These are phyloP conservation scores for Philaethria dido DNA, from an alignment of 2,888 invertebrate species.

Conservation along the genomic window DNA sequence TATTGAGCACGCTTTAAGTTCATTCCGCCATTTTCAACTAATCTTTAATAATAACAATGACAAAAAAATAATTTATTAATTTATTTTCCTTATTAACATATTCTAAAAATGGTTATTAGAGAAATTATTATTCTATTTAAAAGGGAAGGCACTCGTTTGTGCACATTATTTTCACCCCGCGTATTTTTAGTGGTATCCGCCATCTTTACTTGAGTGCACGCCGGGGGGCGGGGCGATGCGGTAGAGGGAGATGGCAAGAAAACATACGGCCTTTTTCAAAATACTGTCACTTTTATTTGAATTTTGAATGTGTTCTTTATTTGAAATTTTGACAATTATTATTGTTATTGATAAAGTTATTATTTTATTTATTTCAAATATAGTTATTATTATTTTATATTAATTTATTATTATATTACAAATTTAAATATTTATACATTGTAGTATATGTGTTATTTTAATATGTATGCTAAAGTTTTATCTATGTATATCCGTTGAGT, in stretches of 20 bases:
- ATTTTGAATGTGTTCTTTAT: background rate
- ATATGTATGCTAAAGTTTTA: too few relatives aligned
- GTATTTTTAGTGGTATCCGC: conserved; percentile 60
- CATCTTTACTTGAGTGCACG: conserved; percentile 79
- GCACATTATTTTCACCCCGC: conserved; percentile 43
- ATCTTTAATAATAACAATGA: too few relatives aligned
- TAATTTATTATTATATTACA: background rate
- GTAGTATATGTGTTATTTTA: too few relatives aligned
- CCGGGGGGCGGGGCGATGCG: conserved; percentile 62
- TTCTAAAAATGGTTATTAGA: background rate
- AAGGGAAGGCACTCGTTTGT: conserved; percentile 13
- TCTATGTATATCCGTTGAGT: too few relatives aligned
- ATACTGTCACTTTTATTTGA: conserved; percentile 4
- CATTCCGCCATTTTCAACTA: background rate
- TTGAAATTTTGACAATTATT: too few relatives aligned
- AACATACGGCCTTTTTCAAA: conserved; percentile 46
- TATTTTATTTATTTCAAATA: background rate
- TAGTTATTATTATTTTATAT: background rate
- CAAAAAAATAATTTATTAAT: background rate
- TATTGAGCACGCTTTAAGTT: too few relatives aligned
- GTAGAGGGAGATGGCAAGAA: conserved; percentile 66
- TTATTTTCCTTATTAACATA: background rate
- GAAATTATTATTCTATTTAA: conserved; percentile 2
- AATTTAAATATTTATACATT: too few relatives aligned
- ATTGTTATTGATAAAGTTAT: background rate